These are phyloP conservation scores for Lipotes vexillifer DNA, from an alignment of 2,113 vertebrate genomes.

Conservation along the genomic window DNA sequence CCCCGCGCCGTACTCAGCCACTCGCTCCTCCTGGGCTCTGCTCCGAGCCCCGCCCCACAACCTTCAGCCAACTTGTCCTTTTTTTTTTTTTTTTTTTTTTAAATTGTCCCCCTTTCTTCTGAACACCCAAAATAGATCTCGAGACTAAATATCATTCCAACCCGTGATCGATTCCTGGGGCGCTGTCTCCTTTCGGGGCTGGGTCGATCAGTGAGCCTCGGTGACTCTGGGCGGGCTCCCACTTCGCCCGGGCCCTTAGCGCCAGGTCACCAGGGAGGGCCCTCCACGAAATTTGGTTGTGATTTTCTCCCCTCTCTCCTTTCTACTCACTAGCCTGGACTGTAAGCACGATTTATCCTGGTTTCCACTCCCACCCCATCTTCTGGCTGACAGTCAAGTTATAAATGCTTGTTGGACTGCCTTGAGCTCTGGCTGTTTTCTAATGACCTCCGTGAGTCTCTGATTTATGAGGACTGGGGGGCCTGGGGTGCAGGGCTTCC, in stretches of 20 bases:
- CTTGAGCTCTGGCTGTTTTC: neutral
- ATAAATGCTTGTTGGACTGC: neutral
- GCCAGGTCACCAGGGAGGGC: neutral
- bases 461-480: conserved; percentile 70
- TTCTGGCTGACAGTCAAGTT: neutral
- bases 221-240: neutral
- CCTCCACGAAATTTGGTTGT: fast-evolving
- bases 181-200: conserved; percentile 39
- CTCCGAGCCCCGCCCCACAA: conserved; percentile 31
- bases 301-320: neutral
- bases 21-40: neutral
- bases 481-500: conserved; percentile 57
- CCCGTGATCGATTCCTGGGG: conserved; percentile 60
- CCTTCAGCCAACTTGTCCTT: conserved; percentile 24
- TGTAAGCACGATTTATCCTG: neutral
- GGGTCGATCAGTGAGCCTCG: conserved; percentile 16
- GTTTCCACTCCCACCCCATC: neutral
- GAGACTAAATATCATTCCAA: conserved; percentile 68
- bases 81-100: neutral
- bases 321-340: neutral
- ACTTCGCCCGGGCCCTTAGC: neutral
- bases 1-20: neutral
- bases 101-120: neutral
- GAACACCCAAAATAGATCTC: conserved; percentile 56
- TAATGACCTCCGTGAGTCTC: neutral